Conservation (phyloP, 2,797 vertebrate species). For the Eidolon dupreanum region DNA sequence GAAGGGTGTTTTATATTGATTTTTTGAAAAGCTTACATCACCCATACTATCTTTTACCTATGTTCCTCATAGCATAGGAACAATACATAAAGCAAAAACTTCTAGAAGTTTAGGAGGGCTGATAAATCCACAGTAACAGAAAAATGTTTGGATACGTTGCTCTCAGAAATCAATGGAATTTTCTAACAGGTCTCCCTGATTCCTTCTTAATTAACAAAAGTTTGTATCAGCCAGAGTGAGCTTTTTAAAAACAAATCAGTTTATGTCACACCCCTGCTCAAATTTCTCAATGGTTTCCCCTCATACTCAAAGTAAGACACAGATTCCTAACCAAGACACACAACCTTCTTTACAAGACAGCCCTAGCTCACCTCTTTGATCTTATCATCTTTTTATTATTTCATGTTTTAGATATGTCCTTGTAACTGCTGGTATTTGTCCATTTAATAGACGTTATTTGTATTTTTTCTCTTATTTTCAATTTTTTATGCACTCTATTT, state of each 20-base stretch:
- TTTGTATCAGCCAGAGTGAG: neutral
- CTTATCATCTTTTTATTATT: neutral
- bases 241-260: neutral
- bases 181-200: neutral
- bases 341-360: neutral
- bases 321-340: neutral
- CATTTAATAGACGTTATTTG: neutral
- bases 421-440: neutral
- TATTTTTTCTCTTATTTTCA: neutral
- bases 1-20: neutral
- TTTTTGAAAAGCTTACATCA: neutral
- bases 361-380: neutral
- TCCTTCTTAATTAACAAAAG: neutral
- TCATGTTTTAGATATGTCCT: neutral
- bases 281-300: neutral
- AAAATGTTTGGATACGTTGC: neutral
- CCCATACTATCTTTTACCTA: neutral
- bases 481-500: neutral
- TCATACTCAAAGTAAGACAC: neutral
- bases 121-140: neutral
- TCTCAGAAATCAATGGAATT: neutral
- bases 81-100: neutral
- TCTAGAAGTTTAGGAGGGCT: neutral
- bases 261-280: neutral
- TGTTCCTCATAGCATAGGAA: neutral